Percentiles rank a stretch among this genome's conserved stretches.
phyloP scores from a whole-genome alignment of 2,888 invertebrate species.

The Campoplex capitator region DNA sequence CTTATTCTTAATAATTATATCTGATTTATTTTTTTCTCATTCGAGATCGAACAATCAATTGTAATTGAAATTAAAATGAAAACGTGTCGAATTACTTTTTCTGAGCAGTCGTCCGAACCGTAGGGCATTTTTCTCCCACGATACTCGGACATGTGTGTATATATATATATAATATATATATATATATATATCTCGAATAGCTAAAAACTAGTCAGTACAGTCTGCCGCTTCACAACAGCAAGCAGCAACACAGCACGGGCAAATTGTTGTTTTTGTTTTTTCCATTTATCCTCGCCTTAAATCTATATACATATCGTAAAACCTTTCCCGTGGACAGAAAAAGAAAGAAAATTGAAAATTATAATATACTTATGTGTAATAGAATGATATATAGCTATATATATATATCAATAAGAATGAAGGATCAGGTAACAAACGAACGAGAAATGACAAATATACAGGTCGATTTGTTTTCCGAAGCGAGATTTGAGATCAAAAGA shows the following conservation, averaged over 20 bases:
- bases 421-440: slow-evolving; percentile 53
- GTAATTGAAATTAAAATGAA: slow-evolving; percentile 21
- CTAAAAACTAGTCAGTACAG: slow-evolving; percentile 69
- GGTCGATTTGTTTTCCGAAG: slow-evolving; percentile 56
- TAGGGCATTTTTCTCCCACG: slow-evolving; percentile 17
- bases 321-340: slow-evolving; percentile 48
- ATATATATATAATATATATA: slow-evolving; percentile 27
- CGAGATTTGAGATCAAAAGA: slow-evolving; percentile 46
- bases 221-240: slow-evolving; percentile 59
- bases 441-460: slow-evolving; percentile 65
- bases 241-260: slow-evolving; percentile 65
- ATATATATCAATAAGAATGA: slow-evolving; percentile 45
- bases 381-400: slow-evolving; percentile 17
- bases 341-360: slow-evolving; percentile 49
- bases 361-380: slow-evolving; percentile 11
- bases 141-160: slow-evolving; percentile 7
- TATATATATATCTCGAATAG: slow-evolving; percentile 50
- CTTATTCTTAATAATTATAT: neutral
- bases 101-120: slow-evolving; percentile 18
- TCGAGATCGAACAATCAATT: slow-evolving; percentile 22
- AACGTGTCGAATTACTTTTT: slow-evolving; percentile 26
- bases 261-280: slow-evolving; percentile 36
- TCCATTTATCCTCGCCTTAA: slow-evolving; percentile 38
- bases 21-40: neutral
- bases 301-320: slow-evolving; percentile 58